Evolutionary conservation across 2,888 invertebrate genomes (phyloP), one percentile per base, ranked within the genome.

Genomic region (Tiliacea citrago): DNA sequence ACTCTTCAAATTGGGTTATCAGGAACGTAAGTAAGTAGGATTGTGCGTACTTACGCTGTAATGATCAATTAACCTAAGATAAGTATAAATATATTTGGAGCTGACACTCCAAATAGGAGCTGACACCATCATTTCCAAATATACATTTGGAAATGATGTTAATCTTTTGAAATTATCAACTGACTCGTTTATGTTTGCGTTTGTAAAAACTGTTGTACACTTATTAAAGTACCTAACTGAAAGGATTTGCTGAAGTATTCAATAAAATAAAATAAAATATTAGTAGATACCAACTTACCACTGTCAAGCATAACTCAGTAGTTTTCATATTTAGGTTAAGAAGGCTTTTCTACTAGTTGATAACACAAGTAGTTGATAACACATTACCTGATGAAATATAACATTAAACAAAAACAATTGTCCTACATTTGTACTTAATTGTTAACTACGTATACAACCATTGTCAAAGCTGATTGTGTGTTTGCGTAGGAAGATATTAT

Each of bases 11-110:
- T 60, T 24, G 9, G 60, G 65, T 73, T 66, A 73, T 42, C 42
- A 61, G n/a, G 24, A 79, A 73, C 53, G 63, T 62, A 49, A 2
- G 29, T 60, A 39, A 39, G 29, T 60, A 39, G 39, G n/a, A 53
- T 60, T 61, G n/a, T 42, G 3, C 12, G 53, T 61, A 29, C 24
- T 53, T 47, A 61, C n/a, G 29, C 29, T 49, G 2, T 76, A 55
- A 62, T 55, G n/a, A 62, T 53, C 45, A 77, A 75, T 77, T 68
- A 68, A 9, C 68, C 61, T 68, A 49, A 77, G 42, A 55, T 75
- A 75, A 61, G n/a, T 49, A n/a, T 2, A 29, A 8, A 53, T 53
- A 77, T 51, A 18, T 51, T 53, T 61, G 12, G 7, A 53, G 24
- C 35, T 29, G 13, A 35, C 1, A 21, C n/a, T n/a, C n/a, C n/a